Evolutionary conservation across 2,888 invertebrate genomes (phyloP).

Genomic region (Tenthredo amoena): DNA sequence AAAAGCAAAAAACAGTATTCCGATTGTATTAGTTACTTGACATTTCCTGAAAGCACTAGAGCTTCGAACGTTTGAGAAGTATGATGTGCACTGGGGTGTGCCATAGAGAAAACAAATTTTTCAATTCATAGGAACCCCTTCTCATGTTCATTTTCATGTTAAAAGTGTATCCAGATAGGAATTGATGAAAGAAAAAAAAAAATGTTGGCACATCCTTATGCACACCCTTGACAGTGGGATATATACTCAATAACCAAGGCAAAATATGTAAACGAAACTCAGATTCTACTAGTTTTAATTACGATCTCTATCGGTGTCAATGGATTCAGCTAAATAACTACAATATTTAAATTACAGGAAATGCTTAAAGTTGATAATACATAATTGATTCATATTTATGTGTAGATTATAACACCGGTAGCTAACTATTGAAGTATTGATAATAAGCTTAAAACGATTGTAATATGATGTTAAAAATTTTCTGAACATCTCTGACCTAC

Average conservation of each 20-base stretch:
- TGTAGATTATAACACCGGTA: neutral
- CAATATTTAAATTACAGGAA: neutral
- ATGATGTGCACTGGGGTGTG: neutral
- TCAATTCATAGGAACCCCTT: neutral
- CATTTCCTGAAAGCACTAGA: neutral
- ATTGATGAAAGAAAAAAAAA: neutral
- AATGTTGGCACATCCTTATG: neutral
- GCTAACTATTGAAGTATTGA: conserved; percentile 15
- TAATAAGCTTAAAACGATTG: neutral
- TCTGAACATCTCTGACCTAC: conserved; percentile 64
- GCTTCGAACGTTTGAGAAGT: neutral
- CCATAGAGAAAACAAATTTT: neutral
- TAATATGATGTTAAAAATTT: neutral
- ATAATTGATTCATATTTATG: neutral
- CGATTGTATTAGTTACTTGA: neutral
- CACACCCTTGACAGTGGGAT: neutral
- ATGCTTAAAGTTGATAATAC: neutral
- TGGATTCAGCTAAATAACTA: neutral
- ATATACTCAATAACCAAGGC: neutral
- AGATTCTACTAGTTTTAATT: neutral
- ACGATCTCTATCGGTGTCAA: neutral
- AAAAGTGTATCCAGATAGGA: neutral
- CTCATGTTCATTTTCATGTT: neutral
- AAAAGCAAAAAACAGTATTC: neutral
- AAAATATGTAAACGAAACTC: neutral